These are phyloP conservation scores for Marisa cornuarietis DNA, from an alignment of 1,140 invertebrate species.

Conservation along the genomic window DNA sequence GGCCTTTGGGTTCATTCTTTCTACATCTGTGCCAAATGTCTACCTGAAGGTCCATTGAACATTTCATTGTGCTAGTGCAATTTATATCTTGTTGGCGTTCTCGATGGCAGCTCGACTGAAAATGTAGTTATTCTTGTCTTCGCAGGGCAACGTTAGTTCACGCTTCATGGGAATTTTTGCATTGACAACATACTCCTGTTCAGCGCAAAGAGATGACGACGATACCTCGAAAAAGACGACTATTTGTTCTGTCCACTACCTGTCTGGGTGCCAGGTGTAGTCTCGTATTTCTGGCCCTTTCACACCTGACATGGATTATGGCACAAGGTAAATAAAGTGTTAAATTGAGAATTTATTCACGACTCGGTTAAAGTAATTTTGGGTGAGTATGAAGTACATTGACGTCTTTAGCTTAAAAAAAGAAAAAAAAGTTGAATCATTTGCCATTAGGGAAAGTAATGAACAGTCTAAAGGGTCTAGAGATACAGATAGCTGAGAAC, in stretches of 20 bases:
- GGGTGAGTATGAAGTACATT: not conserved
- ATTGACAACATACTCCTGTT: not conserved
- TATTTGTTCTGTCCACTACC: not conserved
- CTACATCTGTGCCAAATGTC: no score
- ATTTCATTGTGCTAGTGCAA: no score
- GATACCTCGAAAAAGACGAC: not conserved
- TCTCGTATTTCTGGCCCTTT: not conserved
- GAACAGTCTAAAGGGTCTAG: no score
- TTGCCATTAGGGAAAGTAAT: no score
- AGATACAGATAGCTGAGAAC: no score
- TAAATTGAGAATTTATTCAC: not conserved
- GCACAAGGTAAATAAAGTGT: conserved; percentile 6
- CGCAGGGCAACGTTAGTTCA: not conserved
- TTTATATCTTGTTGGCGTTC: not conserved
- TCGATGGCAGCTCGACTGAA: not conserved
- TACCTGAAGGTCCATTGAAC: no score
- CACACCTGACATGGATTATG: conserved; percentile 9
- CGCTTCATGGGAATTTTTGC: not conserved
- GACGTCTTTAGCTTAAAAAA: not conserved
- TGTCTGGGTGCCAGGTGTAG: no score
- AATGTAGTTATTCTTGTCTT: not conserved
- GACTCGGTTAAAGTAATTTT: no score
- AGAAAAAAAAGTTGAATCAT: no score
- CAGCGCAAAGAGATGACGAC: not conserved
- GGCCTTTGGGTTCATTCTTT: no score